Evolutionary conservation across 1,140 invertebrate species (phyloP).

Genomic region (Temnothorax longispinosus): DNA sequence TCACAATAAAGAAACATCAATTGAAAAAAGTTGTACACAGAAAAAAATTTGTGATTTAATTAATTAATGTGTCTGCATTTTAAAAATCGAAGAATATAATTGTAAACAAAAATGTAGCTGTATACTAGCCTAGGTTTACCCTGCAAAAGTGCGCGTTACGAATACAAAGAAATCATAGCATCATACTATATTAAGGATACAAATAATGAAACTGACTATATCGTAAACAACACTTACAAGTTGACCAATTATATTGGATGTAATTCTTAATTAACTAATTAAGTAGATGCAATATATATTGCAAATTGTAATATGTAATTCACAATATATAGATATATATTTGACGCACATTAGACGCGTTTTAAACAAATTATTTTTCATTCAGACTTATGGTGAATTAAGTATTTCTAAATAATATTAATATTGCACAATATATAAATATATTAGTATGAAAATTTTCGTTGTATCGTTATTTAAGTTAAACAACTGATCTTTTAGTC

Average conservation of each 20-base stretch:
- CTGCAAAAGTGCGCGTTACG: neutral
- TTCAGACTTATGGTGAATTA: slow-evolving; percentile 11
- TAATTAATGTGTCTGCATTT: neutral
- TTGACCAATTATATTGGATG: neutral
- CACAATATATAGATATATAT: neutral
- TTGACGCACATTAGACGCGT: neutral
- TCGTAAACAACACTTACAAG: slow-evolving; percentile 9
- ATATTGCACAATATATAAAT: slow-evolving; percentile 4
- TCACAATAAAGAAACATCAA: slow-evolving; percentile 23
- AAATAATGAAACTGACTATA: neutral
- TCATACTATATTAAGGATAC: neutral
- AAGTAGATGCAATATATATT: slow-evolving; percentile 28
- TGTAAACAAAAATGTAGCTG: neutral
- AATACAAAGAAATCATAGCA: neutral
- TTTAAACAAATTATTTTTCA: neutral
- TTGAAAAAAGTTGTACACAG: neutral
- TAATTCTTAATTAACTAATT: slow-evolving; percentile 27
- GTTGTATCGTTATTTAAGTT: neutral
- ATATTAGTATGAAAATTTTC: neutral
- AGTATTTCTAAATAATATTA: neutral
- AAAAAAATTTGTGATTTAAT: neutral
- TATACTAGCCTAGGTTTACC: neutral
- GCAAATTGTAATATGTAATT: neutral
- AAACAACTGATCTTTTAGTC: neutral
- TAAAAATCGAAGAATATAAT: neutral